Evolutionary conservation across 2,797 vertebrate species (phyloP).

Genomic region (Lepidocolaptes lacrymiger): DNA sequence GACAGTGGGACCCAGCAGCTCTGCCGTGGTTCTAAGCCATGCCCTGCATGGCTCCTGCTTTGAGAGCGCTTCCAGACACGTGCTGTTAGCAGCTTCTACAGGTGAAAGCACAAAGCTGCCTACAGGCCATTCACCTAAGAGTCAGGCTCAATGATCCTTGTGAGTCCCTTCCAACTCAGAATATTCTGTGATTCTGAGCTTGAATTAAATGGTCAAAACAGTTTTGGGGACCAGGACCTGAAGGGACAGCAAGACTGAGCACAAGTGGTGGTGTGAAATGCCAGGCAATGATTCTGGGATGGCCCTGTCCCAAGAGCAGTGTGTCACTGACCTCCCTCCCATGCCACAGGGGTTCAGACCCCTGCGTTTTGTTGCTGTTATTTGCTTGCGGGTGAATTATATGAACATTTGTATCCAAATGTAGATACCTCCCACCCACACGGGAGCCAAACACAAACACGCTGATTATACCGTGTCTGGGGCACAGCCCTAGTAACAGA

Average conservation of each 20-base stretch:
- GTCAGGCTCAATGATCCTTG: background rate
- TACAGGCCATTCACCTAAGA: background rate
- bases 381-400: background rate
- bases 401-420: background rate
- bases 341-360: background rate
- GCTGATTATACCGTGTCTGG: slow-evolving; percentile 19
- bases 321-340: background rate
- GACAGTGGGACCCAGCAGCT: fast-evolving
- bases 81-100: background rate
- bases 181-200: background rate
- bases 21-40: fast-evolving
- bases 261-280: background rate
- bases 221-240: fast-evolving
- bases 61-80: background rate
- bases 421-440: background rate
- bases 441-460: background rate
- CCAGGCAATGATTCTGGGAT: background rate
- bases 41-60: fast-evolving
- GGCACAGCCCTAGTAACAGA: slow-evolving; percentile 40
- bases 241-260: fast-evolving
- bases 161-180: background rate
- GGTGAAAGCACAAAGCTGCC: background rate
- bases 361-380: background rate
- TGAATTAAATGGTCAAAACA: background rate
- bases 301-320: background rate